phyloP scores from a whole-genome alignment of 1,140 invertebrate species.

The Oncopodura yosiiana region DNA sequence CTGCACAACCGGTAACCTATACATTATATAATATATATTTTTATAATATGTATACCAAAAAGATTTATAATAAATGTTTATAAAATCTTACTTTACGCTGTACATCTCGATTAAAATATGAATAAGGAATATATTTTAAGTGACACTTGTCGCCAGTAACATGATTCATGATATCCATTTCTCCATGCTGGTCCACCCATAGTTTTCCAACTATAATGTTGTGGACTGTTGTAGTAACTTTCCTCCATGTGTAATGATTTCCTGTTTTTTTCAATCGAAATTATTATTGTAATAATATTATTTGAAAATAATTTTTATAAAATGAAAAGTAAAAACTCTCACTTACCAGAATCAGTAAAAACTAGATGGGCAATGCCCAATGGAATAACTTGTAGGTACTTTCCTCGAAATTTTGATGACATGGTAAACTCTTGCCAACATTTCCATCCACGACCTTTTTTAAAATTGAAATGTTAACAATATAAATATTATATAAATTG shows the following conservation, averaged over 20 bases:
- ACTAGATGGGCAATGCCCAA: conserved; percentile 74
- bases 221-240: conserved; percentile 96
- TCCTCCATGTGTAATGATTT: conserved; percentile 93
- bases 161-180: conserved; percentile 92
- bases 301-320: conserved; percentile 15
- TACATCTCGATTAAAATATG: conserved; percentile 91
- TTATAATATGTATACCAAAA: background rate
- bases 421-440: conserved; percentile 98
- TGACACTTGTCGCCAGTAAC: conserved; percentile 83
- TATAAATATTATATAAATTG: too few species aligned
- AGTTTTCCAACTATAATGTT: conserved; percentile 99
- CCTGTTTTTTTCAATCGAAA: conserved; percentile 41
- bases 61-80: background rate
- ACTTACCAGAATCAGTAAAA: conserved; percentile 50
- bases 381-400: conserved; percentile 89
- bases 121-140: conserved; percentile 92
- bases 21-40: background rate
- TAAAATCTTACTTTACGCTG: conserved; percentile 71
- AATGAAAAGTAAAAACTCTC: conserved; percentile 3
- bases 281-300: background rate
- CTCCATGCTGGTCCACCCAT: conserved; percentile 98
- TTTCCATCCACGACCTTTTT: conserved; percentile 70
- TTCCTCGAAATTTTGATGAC: conserved; percentile 96
- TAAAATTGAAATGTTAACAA: too few species aligned
- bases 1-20: conserved; percentile 60